Conservation (phyloP, 2,113 vertebrate genomes). For the Alethe diademata region DNA sequence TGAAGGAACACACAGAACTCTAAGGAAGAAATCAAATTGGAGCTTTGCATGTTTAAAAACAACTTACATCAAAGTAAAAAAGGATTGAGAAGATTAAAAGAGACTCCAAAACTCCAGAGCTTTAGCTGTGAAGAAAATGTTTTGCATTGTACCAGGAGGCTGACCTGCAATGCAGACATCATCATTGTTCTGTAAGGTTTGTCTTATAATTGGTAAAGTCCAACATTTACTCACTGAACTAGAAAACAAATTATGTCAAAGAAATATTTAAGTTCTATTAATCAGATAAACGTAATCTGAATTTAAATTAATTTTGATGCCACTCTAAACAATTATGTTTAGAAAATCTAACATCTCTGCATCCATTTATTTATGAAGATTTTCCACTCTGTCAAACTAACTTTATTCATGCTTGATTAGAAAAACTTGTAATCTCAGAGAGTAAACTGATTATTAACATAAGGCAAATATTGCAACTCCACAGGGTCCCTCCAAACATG, state of each 20-base stretch:
- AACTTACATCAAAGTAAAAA: constrained; percentile 8
- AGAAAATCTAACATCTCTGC: constrained; percentile 28
- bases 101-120: not conserved
- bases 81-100: constrained; percentile 16
- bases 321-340: not conserved
- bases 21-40: not conserved
- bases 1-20: not conserved
- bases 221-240: constrained; percentile 8
- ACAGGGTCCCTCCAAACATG: constrained; percentile 51
- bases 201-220: constrained; percentile 23
- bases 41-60: not conserved
- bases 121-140: not conserved
- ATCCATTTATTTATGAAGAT: constrained; percentile 39
- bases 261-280: constrained; percentile 2
- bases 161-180: not conserved
- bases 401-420: constrained; percentile 1
- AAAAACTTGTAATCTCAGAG: constrained; percentile 36
- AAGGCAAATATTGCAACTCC: constrained; percentile 36
- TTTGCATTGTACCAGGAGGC: not conserved
- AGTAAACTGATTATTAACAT: constrained; percentile 32
- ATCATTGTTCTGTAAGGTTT: constrained; percentile 5
- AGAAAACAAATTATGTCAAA: constrained; percentile 34
- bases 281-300: not conserved
- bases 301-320: constrained; percentile 13
- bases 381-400: not conserved